These are phyloP conservation scores for Lepidurus apus DNA, from an alignment of 1,140 invertebrate genomes.

Conservation along the genomic window DNA sequence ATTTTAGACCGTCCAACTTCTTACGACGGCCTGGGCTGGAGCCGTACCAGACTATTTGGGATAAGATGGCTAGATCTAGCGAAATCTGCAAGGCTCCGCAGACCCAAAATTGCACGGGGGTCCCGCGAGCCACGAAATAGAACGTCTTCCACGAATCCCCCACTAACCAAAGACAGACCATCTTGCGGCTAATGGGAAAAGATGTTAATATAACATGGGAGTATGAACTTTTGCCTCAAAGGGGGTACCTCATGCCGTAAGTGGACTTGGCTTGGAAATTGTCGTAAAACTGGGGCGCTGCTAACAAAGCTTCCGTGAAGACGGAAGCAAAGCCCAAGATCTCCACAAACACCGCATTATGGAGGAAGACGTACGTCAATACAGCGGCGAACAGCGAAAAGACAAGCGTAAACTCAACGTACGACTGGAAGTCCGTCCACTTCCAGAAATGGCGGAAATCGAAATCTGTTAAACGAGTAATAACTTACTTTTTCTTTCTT, in stretches of 20 bases:
- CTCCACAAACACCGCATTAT: slow-evolving; percentile 77
- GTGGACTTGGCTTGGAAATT: slow-evolving; percentile 88
- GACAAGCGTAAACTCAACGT: slow-evolving; percentile 82
- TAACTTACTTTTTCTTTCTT: neutral
- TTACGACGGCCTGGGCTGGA: slow-evolving; percentile 32
- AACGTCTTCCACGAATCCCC: slow-evolving; percentile 93
- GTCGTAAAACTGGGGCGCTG: slow-evolving; percentile 82
- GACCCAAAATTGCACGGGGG: slow-evolving; percentile 91
- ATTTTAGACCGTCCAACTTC: slow-evolving; percentile 27
- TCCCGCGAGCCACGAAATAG: slow-evolving; percentile 84
- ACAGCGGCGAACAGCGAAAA: slow-evolving; percentile 76
- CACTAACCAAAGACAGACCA: slow-evolving; percentile 72
- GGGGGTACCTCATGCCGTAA: slow-evolving; percentile 84
- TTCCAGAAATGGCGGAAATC: slow-evolving; percentile 92
- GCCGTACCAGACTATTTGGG: slow-evolving; percentile 33
- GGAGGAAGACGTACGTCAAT: slow-evolving; percentile 80
- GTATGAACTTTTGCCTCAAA: neutral
- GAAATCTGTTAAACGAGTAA: slow-evolving; percentile 63
- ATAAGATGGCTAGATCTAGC: slow-evolving; percentile 34
- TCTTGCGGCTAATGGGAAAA: slow-evolving; percentile 54
- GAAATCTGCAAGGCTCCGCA: slow-evolving; percentile 88
- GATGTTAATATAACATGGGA: slow-evolving; percentile 3
- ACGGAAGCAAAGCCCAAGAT: slow-evolving; percentile 86
- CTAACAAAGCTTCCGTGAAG: slow-evolving; percentile 94
- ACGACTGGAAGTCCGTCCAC: slow-evolving; percentile 97